Evolutionary conservation across 2,797 vertebrate genomes (phyloP), one percentile per base, ranked within the genome.

Genomic region (Acanthiza pusilla): DNA sequence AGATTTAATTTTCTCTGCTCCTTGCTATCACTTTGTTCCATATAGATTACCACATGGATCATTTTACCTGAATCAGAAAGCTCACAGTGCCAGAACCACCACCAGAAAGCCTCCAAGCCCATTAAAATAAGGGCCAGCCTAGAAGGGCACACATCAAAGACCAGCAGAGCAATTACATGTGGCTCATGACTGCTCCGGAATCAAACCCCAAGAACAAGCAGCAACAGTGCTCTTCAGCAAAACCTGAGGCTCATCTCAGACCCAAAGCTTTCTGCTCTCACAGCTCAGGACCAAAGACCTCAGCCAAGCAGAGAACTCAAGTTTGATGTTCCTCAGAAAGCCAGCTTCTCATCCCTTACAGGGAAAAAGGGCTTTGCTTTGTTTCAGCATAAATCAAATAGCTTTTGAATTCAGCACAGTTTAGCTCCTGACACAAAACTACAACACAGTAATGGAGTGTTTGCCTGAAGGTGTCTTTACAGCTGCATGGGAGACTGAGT

Each of bases 401-500:
- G 26, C 21, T 88, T 83, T 61, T 48, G 26, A 83, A 76, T 66
- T 55, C 32, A 70, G 70, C 13, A 4, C 1, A 55, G 47, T 48
- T 89, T 29, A 89, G 65, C 10, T 71, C 74, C 81, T 17, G 57
- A 85, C 86, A 89, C 32, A 93, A 43, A 77, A 60, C 54, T 51
- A 53, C 68, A 82, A 19, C 53, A 26, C 63, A 54, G 2, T 23
- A 32, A 53, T 0, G 14, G 0, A 76, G 53, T 2, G 12, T 51
- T 54, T 68, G 78, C 89, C 75, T 58, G 72, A 48, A 92, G 91
- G 72, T 32, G 65, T 61, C 85, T 88, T 66, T 32, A 42, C 55
- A 61, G 30, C 61, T 65, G 34, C 40, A 25, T 0, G 1, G 72
- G 63, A 92, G 86, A 60, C 7, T 0, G 38, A 74, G 57, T 9